Conservation (phyloP, 2,888 invertebrate genomes). For the Scaptomyza polygonia region DNA sequence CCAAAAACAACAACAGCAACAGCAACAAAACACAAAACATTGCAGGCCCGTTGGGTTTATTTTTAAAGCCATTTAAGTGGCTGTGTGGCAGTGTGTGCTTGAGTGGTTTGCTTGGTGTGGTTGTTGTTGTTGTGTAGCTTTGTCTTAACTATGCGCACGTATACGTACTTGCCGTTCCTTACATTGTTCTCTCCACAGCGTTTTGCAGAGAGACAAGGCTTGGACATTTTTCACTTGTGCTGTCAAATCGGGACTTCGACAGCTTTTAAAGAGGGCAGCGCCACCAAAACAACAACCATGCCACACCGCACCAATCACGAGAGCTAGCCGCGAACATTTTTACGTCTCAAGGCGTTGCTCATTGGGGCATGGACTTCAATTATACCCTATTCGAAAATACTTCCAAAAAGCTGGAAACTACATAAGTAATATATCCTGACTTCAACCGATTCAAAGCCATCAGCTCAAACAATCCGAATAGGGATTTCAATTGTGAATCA, state of each 20-base stretch:
- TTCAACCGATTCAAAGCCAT: no score
- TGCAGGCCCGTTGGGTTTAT: constrained; percentile 50
- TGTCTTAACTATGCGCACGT: constrained; percentile 42
- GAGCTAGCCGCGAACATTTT: constrained; percentile 9
- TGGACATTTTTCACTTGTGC: constrained; percentile 76
- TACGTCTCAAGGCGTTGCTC: constrained; percentile 22
- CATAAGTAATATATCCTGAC: no score
- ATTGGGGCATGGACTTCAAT: constrained; percentile 17
- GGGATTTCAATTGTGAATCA: background rate
- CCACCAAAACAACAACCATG: constrained; percentile 26
- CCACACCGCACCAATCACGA: constrained; percentile 44
- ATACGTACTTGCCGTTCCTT: constrained; percentile 46
- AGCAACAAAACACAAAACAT: constrained; percentile 12
- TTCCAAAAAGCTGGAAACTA: background rate
- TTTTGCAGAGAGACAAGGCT: constrained; percentile 30
- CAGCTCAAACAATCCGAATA: no score
- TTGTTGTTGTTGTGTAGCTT: background rate
- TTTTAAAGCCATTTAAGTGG: constrained; percentile 78
- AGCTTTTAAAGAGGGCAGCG: constrained; percentile 70
- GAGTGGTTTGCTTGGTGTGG: constrained; percentile 5
- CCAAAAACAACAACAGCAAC: constrained; percentile 39
- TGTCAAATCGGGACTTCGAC: constrained; percentile 80
- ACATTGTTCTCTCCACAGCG: constrained; percentile 57
- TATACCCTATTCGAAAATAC: background rate
- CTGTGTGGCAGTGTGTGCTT: constrained; percentile 26